These are phyloP conservation scores for Aelia acuminata DNA, from an alignment of 2,888 invertebrate genomes.

Conservation along the genomic window DNA sequence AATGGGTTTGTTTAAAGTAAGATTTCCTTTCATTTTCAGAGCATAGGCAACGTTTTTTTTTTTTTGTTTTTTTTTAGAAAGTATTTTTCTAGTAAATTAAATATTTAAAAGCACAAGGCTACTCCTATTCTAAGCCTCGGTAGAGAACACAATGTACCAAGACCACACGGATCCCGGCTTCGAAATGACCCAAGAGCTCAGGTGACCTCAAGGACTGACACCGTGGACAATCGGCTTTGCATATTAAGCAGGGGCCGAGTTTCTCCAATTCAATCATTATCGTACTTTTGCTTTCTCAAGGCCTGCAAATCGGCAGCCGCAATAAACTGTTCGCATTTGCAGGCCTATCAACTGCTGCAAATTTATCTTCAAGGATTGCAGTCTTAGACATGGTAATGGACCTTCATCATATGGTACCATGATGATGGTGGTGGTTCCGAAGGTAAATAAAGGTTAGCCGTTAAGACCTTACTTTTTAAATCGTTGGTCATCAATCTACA, in stretches of 20 bases:
- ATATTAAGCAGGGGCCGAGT: neutral
- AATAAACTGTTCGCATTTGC: neutral
- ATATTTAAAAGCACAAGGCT: neutral
- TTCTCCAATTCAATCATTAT: constrained; percentile 1
- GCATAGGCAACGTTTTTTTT: neutral
- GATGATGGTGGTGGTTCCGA: too few species aligned
- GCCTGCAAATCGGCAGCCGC: neutral
- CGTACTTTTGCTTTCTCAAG: neutral
- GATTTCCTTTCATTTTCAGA: neutral
- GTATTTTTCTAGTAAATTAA: neutral
- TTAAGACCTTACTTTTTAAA: too few species aligned
- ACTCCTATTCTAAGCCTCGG: neutral
- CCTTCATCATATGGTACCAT: too few species aligned
- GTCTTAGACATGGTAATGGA: neutral
- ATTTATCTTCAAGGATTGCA: neutral
- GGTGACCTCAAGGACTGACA: neutral
- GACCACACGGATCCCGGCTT: neutral
- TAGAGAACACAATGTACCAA: neutral
- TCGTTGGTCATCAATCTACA: too few species aligned
- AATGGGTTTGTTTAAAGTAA: too few species aligned
- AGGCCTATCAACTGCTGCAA: neutral
- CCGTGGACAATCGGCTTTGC: neutral
- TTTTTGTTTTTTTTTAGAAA: neutral
- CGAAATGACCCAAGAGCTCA: neutral
- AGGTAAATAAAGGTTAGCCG: too few species aligned